phyloP scores from a whole-genome alignment of 2,888 invertebrate genomes.

The Leptogaster cylindrica region DNA sequence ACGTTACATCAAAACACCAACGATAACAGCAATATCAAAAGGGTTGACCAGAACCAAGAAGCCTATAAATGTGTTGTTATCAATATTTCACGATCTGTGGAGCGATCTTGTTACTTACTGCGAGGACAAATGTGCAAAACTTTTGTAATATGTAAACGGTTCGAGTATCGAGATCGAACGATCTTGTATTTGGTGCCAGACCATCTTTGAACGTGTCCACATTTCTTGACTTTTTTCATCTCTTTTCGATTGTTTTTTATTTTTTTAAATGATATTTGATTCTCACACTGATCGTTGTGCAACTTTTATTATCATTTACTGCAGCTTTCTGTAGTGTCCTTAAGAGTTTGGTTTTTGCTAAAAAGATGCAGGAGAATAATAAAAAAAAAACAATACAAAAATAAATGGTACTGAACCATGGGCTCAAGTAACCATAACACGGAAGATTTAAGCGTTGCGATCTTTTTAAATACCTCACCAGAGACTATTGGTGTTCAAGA shows the following conservation, averaged over 20 bases:
- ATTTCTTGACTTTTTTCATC: constrained; percentile 26
- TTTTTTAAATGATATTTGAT: constrained; percentile 43
- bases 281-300: constrained; percentile 46
- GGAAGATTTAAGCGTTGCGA: constrained; percentile 37
- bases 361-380: neutral
- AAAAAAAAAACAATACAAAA: constrained; percentile 11
- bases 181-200: constrained; percentile 43
- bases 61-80: constrained; percentile 47
- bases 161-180: constrained; percentile 41
- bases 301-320: constrained; percentile 46
- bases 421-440: constrained; percentile 31
- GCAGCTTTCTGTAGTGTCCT: constrained; percentile 34
- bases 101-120: constrained; percentile 48
- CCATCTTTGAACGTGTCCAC: constrained; percentile 40
- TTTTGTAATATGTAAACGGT: constrained; percentile 42
- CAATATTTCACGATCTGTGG: constrained; percentile 47
- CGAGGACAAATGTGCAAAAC: constrained; percentile 47
- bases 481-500: constrained; percentile 11
- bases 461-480: constrained; percentile 30
- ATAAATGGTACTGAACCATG: neutral
- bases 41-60: constrained; percentile 36
- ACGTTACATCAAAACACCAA: too few species aligned
- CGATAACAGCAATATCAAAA: constrained; percentile 32
- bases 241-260: constrained; percentile 10
- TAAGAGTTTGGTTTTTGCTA: constrained; percentile 29